Evolutionary conservation across 2,888 invertebrate genomes (phyloP).

Genomic region (Thera britannica): DNA sequence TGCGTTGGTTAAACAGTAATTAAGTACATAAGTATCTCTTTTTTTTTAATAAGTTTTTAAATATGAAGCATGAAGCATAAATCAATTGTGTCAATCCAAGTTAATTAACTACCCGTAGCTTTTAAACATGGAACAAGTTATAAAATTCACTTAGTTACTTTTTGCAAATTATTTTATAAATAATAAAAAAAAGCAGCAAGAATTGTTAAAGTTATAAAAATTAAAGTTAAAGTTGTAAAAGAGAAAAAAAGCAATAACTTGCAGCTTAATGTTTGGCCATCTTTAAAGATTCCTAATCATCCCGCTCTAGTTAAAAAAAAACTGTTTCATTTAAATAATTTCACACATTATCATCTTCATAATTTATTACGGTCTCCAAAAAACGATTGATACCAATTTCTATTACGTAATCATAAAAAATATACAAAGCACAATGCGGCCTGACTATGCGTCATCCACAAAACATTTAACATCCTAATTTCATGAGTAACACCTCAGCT

Average conservation of each 20-base stretch:
- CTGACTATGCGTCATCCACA: slow-evolving; percentile 78
- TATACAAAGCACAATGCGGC: slow-evolving; percentile 59
- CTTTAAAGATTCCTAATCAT: neutral
- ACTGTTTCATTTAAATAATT: slow-evolving; percentile 48
- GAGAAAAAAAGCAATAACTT: no score
- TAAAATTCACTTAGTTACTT: no score
- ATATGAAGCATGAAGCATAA: neutral
- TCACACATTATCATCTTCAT: slow-evolving; percentile 61
- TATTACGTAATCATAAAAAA: slow-evolving; percentile 60
- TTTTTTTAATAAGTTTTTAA: neutral
- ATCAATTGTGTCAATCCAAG: neutral
- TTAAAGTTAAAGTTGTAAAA: no score
- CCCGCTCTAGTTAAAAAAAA: slow-evolving; percentile 11
- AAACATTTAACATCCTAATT: slow-evolving; percentile 82
- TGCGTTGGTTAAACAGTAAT: neutral
- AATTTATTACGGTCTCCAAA: slow-evolving; percentile 55
- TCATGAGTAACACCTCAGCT: slow-evolving; percentile 80
- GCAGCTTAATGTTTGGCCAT: no score
- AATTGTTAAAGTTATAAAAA: no score
- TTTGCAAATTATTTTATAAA: no score
- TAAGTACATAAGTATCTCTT: neutral
- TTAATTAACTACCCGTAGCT: no score
- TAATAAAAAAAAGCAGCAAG: no score
- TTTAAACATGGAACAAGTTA: no score
- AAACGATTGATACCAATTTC: slow-evolving; percentile 72